phyloP scores from a whole-genome alignment of 2,797 vertebrate species.

The Gymnocypris eckloni region DNA sequence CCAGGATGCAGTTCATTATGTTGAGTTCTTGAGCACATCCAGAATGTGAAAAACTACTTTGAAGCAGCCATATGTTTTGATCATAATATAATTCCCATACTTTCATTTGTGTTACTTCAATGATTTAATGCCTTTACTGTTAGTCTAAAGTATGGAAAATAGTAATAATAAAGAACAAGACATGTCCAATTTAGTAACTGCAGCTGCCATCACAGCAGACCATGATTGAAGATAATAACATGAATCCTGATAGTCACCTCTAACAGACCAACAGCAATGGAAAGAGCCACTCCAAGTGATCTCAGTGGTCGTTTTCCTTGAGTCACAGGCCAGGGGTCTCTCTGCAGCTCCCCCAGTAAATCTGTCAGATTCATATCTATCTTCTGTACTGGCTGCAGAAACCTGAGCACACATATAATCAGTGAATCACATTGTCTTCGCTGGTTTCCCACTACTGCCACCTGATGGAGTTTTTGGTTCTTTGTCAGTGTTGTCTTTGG shows the following conservation, averaged over 20 bases:
- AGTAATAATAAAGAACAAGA: background rate
- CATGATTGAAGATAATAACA: background rate
- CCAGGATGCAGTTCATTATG: background rate
- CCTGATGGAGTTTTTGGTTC: background rate
- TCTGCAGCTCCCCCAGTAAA: conserved; percentile 93
- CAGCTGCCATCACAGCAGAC: background rate
- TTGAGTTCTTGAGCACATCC: background rate
- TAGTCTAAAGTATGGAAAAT: background rate
- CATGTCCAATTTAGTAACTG: background rate
- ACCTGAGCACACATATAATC: conserved; percentile 74
- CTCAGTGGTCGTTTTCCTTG: conserved; percentile 93
- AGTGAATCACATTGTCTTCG: background rate
- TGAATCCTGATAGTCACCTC: conserved; percentile 80
- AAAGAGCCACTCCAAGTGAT: conserved; percentile 93
- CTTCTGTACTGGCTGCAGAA: conserved; percentile 96
- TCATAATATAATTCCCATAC: background rate
- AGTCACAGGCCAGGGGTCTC: conserved; percentile 95
- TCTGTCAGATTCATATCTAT: conserved; percentile 98
- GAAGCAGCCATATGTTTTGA: background rate
- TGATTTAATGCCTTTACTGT: background rate
- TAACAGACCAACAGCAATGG: conserved; percentile 93
- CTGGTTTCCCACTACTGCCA: background rate
- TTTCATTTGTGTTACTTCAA: background rate
- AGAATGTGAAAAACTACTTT: background rate
- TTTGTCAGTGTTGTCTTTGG: background rate